These are phyloP conservation scores for Gadus chalcogrammus DNA, from an alignment of 2,113 vertebrate genomes.

Conservation along the genomic window DNA sequence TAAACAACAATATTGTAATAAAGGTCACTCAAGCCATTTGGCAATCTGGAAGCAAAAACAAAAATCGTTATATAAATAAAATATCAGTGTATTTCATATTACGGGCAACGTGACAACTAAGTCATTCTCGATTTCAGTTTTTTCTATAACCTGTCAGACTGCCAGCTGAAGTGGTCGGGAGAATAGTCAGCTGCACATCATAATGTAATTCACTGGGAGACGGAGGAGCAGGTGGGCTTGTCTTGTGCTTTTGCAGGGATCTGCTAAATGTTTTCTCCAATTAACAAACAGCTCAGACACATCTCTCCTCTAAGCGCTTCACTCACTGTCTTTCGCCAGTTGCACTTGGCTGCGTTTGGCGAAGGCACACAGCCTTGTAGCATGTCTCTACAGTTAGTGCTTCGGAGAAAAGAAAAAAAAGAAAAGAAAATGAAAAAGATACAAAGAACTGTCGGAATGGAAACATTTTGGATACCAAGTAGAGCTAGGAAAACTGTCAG, in stretches of 20 bases:
- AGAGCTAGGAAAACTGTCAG: no score
- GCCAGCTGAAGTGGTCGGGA: constrained; percentile 48
- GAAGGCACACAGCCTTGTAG: no score
- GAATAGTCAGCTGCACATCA: constrained; percentile 48
- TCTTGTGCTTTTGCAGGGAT: constrained; percentile 52
- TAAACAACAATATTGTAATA: no score
- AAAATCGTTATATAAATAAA: neutral
- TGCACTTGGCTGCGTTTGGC: neutral
- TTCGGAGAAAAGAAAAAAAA: constrained; percentile 39
- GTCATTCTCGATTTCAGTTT: constrained; percentile 22
- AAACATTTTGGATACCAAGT: constrained; percentile 2
- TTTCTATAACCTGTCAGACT: constrained; percentile 15
- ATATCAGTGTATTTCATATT: constrained; percentile 36
- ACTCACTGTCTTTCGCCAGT: constrained; percentile 7
- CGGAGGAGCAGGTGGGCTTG: constrained; percentile 61
- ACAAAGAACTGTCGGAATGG: constrained; percentile 18
- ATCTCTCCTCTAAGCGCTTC: constrained; percentile 31
- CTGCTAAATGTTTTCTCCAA: constrained; percentile 58
- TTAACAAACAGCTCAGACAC: constrained; percentile 55
- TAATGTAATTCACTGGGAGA: constrained; percentile 44
- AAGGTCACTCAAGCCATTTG: no score
- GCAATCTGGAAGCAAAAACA: no score
- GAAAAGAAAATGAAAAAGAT: constrained; percentile 4
- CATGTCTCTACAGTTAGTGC: constrained; percentile 8
- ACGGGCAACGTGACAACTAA: constrained; percentile 34